Conservation (phyloP, 2,113 vertebrate species). For the Ageneiosus marmoratus region DNA sequence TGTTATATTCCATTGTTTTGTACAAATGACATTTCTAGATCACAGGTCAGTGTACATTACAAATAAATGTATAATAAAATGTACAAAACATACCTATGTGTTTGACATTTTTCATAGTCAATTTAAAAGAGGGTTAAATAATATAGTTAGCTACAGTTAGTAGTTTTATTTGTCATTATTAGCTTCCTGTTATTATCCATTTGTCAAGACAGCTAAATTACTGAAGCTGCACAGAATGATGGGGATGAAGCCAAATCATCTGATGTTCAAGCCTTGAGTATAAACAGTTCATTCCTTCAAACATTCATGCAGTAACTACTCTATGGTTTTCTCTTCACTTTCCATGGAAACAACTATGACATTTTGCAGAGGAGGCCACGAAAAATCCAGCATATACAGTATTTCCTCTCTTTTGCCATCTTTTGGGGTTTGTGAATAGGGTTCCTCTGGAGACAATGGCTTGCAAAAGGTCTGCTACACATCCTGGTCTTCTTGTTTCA, state of each 20-base stretch:
- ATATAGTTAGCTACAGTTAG: background rate
- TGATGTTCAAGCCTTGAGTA: conserved; percentile 18
- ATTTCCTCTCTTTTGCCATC: conserved; percentile 22
- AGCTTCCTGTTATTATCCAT: conserved; percentile 1
- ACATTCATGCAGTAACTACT: background rate
- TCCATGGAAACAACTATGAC: conserved; percentile 1
- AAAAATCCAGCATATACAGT: conserved; percentile 10
- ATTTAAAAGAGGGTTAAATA: background rate
- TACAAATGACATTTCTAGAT: background rate
- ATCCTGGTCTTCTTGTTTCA: conserved; percentile 46
- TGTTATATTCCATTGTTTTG: background rate
- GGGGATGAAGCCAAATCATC: background rate
- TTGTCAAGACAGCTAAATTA: conserved; percentile 19
- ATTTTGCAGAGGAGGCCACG: conserved; percentile 16
- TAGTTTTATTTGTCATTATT: conserved; percentile 1
- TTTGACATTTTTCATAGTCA: background rate
- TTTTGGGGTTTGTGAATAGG: conserved; percentile 26
- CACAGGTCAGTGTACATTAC: background rate
- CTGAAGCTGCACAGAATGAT: conserved; percentile 11
- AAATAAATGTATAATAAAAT: background rate
- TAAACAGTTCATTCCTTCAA: conserved; percentile 5
- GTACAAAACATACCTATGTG: background rate
- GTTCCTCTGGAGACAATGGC: conserved; percentile 36
- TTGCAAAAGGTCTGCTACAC: conserved; percentile 48
- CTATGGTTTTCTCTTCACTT: conserved; percentile 14